Percentiles rank a stretch among this genome's conserved stretches.
phyloP scores from a whole-genome alignment of 2,797 vertebrate species.

The Florisuga fusca region DNA sequence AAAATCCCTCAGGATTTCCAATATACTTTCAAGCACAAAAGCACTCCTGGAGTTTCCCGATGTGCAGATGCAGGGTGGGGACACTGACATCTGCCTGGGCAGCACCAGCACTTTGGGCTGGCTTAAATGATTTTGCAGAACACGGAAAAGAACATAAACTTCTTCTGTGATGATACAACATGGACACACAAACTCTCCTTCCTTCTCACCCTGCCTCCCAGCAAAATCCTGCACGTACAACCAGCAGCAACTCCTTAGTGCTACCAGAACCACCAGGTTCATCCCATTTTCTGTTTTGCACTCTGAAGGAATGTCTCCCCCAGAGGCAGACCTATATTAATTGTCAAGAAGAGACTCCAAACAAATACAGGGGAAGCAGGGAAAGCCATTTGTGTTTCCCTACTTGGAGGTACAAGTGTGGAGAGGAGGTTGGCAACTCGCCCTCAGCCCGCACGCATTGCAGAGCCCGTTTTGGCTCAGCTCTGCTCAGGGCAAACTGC shows the following conservation, averaged over 20 bases:
- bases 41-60: not conserved
- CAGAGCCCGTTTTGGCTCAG: not conserved
- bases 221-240: not conserved
- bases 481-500: not conserved
- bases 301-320: not conserved
- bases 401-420: accelerated
- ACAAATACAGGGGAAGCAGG: not conserved
- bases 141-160: not conserved
- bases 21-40: not conserved
- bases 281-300: not conserved
- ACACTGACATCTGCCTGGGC: not conserved
- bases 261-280: not conserved
- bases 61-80: not conserved
- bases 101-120: not conserved
- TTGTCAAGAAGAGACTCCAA: not conserved
- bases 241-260: not conserved
- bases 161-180: accelerated
- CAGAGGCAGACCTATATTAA: not conserved
- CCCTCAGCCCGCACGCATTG: not conserved
- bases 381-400: not conserved
- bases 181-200: not conserved
- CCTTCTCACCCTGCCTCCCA: not conserved
- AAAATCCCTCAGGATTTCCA: not conserved
- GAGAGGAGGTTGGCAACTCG: not conserved
- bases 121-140: not conserved